Percentiles rank a stretch among this genome's conserved stretches.
These are phyloP conservation scores for Oegoconia quadripuncta DNA, from an alignment of 2,888 invertebrate genomes.

Conservation along the genomic window DNA sequence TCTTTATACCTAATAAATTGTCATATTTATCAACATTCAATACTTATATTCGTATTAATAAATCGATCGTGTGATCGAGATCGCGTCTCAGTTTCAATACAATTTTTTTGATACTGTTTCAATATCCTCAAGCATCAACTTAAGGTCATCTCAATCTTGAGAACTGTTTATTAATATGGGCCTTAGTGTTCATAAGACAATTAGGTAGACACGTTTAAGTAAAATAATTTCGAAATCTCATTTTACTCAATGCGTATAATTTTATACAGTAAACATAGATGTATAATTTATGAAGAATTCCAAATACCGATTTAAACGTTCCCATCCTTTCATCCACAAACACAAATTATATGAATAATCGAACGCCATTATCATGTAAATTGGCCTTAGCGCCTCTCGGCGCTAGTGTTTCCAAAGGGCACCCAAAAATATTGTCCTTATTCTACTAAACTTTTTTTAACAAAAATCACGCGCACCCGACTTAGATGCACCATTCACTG, in stretches of 20 bases:
- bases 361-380: constrained; percentile 60
- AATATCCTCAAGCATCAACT: too few species aligned
- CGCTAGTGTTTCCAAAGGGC: constrained; percentile 52
- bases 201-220: too few species aligned
- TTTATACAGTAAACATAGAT: constrained; percentile 9
- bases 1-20: too few species aligned
- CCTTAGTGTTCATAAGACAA: too few species aligned
- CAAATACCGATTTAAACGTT: constrained; percentile 29
- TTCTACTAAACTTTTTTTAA: constrained; percentile 28
- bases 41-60: too few species aligned
- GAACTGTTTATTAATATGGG: too few species aligned
- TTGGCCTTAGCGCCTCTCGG: constrained; percentile 64
- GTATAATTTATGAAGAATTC: constrained; percentile 24
- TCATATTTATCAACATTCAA: too few species aligned
- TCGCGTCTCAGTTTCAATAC: too few species aligned
- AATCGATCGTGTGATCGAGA: too few species aligned
- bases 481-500: constrained; percentile 49
- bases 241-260: not conserved
- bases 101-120: too few species aligned
- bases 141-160: too few species aligned
- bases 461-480: constrained; percentile 42
- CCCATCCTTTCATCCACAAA: constrained; percentile 36
- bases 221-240: not conserved
- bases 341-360: constrained; percentile 50
- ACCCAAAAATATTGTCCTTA: constrained; percentile 55